Conservation (phyloP, 92 coral and sea anemone genomes). For the Porites cylindrica region DNA sequence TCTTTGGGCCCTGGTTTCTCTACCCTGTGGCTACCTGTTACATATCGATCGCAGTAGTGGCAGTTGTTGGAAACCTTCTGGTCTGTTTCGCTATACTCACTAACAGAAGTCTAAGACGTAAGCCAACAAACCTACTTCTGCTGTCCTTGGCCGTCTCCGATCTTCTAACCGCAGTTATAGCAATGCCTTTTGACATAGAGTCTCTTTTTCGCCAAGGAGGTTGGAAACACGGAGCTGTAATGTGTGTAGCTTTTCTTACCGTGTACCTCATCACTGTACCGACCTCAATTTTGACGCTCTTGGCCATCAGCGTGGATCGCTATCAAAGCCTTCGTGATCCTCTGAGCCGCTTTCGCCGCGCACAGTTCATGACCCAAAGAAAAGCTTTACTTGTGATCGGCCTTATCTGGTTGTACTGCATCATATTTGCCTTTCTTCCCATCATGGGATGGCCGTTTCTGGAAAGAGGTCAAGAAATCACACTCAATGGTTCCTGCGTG, state of each 20-base stretch:
- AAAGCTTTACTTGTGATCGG: conserved; percentile 53
- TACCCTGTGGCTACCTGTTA: conserved; percentile 17
- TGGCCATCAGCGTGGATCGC: conserved; percentile 80
- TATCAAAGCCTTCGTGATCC: conserved; percentile 82
- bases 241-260: conserved; percentile 73
- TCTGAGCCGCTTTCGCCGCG: conserved; percentile 57
- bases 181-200: conserved; percentile 83
- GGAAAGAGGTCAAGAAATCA: neutral
- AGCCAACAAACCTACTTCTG: conserved; percentile 61
- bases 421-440: conserved; percentile 64
- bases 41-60: conserved; percentile 43
- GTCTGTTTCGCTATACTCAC: conserved; percentile 56
- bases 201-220: conserved; percentile 58
- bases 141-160: conserved; percentile 69
- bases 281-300: conserved; percentile 71
- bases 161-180: conserved; percentile 52
- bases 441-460: conserved; percentile 58
- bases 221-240: conserved; percentile 72
- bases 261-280: conserved; percentile 69
- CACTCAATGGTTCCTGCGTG: conserved; percentile 23
- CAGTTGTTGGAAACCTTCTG: conserved; percentile 54
- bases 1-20: conserved; percentile 12
- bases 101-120: conserved; percentile 53
- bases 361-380: conserved; percentile 77
- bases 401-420: conserved; percentile 74